Evolutionary conservation across 2,797 vertebrate species (phyloP), one percentile per base, ranked within the genome.

Genomic region (Melanotaenia trifasciata): DNA sequence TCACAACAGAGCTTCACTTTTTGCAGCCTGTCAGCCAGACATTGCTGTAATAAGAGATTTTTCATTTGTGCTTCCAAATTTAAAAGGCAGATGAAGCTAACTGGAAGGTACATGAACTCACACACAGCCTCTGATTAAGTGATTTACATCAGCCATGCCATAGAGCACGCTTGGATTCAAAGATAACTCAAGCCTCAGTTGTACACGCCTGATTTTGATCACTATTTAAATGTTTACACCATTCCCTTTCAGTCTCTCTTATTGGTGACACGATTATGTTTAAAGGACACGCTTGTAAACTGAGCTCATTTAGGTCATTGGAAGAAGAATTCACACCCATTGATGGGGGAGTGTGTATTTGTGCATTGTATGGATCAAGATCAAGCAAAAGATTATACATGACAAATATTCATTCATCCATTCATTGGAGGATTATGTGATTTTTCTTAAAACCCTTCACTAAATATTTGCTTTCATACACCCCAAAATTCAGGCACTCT

Each of bases 341-440:
- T 57, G 20, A 14, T 40, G 16, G 4, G 13, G 26, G 14, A 64
- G 53, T 33, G 36, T 70, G 62, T 47, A 28, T 67, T 5, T 16
- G 38, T 56, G 47, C 32, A 51, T 68, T 24, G 11, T 57, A 63
- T 65, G 60, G 74, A 78, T 84, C 50, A 63, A 54, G 33, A 64
- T 86, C 79, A 70, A n/a, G 62, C 33, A 74, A 67, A n/a, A 79
- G 79, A 69, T 78, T 84, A 57, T 13, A 35, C 6, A 1, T 43
- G 61, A 36, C 9, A 4, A 59, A 69, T 54, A 57, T 76, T 67
- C 54, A 70, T 60, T 38, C 53, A 76, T 63, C 28, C 8, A 8
- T 30, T 20, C 74, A 75, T 72, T 61, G 68, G 28, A 67, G 57
- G 72, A 45, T 20, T 43, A 74, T 8, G 11, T 2, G 7, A 36